Evolutionary conservation across 1,140 invertebrate species (phyloP).

Genomic region (Zophobas morio): DNA sequence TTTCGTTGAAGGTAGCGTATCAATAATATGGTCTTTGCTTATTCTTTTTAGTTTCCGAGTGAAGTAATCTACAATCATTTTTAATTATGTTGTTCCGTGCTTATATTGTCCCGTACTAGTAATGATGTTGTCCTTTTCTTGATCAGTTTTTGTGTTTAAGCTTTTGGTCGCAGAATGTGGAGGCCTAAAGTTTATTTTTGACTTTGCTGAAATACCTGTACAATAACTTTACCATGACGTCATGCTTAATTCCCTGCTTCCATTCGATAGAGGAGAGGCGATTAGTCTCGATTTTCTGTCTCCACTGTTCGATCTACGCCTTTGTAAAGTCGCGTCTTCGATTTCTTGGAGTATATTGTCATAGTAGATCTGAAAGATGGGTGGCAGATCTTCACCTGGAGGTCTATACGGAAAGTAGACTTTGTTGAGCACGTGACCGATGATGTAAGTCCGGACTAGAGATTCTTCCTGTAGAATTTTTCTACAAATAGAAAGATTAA

Average conservation of each 20-base stretch:
- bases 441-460: conserved; percentile 52
- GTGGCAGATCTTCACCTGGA: conserved; percentile 54
- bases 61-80: conserved; percentile 11
- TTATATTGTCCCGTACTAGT: background rate
- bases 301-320: conserved; percentile 1
- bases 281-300: too few relatives aligned
- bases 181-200: background rate
- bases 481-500: background rate
- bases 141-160: background rate
- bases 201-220: background rate
- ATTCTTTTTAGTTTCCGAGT: background rate
- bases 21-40: background rate
- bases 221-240: too few relatives aligned
- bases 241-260: background rate
- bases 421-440: conserved; percentile 54
- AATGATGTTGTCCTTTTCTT: background rate
- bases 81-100: background rate
- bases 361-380: conserved; percentile 55
- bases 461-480: conserved; percentile 53
- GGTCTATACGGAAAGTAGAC: conserved; percentile 56
- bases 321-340: conserved; percentile 7
- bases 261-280: too few relatives aligned
- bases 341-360: conserved; percentile 43
- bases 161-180: background rate
- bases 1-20: background rate